phyloP scores from a whole-genome alignment of 2,113 vertebrate species.

The Amphilophus citrinellus region DNA sequence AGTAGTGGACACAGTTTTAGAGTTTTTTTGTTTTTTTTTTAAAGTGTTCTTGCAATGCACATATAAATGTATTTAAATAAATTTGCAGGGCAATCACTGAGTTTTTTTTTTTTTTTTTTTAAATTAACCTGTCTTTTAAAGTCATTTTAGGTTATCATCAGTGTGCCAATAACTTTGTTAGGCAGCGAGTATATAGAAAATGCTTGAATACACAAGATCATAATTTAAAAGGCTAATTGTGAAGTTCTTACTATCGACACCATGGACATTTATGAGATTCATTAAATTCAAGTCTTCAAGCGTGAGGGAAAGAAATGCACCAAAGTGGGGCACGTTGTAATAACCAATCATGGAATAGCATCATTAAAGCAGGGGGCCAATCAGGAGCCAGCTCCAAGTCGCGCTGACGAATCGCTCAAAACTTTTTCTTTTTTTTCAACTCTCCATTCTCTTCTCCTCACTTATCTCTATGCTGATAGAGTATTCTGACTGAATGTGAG shows the following conservation, averaged over 20 bases:
- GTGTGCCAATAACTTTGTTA: constrained; percentile 31
- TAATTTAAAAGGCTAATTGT: constrained; percentile 64
- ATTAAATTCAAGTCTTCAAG: constrained; percentile 69
- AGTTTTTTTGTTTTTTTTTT: too few relatives aligned
- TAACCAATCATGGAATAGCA: constrained; percentile 59
- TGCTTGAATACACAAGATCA: constrained; percentile 44
- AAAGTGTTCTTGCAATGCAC: not conserved
- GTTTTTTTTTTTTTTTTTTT: constrained; percentile 1
- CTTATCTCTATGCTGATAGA: constrained; percentile 72
- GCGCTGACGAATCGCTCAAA: constrained; percentile 71
- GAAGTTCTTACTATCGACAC: constrained; percentile 65
- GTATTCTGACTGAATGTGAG: constrained; percentile 63
- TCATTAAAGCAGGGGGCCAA: constrained; percentile 48
- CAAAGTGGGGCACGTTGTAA: constrained; percentile 64
- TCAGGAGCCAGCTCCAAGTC: constrained; percentile 50
- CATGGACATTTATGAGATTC: constrained; percentile 62
- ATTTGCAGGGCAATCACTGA: constrained; percentile 3
- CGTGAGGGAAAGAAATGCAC: constrained; percentile 51
- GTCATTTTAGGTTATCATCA: constrained; percentile 28
- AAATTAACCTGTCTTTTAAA: constrained; percentile 23
- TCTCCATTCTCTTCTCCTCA: constrained; percentile 15
- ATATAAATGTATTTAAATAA: constrained; percentile 24
- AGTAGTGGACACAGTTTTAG: not conserved
- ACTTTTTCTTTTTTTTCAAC: constrained; percentile 47
- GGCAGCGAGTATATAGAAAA: constrained; percentile 34